Conservation (phyloP, 2,888 invertebrate species). For the Tachystola acroxantha region DNA sequence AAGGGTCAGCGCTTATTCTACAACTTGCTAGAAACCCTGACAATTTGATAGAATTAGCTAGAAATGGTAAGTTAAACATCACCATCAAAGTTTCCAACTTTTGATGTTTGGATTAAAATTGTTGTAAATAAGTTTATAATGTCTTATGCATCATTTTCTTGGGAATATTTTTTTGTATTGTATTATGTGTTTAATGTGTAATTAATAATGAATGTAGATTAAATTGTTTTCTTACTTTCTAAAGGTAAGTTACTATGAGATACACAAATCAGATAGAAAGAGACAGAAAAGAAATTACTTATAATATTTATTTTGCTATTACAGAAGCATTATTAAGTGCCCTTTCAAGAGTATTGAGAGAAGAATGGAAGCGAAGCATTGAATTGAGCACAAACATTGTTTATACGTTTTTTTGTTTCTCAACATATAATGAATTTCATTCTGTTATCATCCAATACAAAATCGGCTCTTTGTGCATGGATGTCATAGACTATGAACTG, state of each 20-base stretch:
- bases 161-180: slow-evolving; percentile 13
- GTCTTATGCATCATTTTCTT: too few species aligned
- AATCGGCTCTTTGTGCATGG: slow-evolving; percentile 98
- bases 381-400: slow-evolving; percentile 98
- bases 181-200: slow-evolving; percentile 7
- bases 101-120: background rate
- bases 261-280: too few species aligned
- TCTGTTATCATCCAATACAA: slow-evolving; percentile 96
- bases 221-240: too few species aligned
- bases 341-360: slow-evolving; percentile 94
- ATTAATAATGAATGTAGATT: background rate
- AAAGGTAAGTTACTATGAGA: too few species aligned
- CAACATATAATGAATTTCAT: slow-evolving; percentile 97
- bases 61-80: slow-evolving; percentile 84
- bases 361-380: slow-evolving; percentile 98
- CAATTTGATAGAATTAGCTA: slow-evolving; percentile 94
- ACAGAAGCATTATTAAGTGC: slow-evolving; percentile 96
- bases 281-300: too few species aligned
- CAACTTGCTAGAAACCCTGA: slow-evolving; percentile 95
- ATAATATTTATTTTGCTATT: too few species aligned
- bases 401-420: slow-evolving; percentile 98
- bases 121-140: too few species aligned
- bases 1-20: slow-evolving; percentile 93
- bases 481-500: slow-evolving; percentile 96
- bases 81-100: background rate